Base-by-base conservation (phyloP, 2,888 invertebrate species). In the Serrognathus titanus region DNA sequence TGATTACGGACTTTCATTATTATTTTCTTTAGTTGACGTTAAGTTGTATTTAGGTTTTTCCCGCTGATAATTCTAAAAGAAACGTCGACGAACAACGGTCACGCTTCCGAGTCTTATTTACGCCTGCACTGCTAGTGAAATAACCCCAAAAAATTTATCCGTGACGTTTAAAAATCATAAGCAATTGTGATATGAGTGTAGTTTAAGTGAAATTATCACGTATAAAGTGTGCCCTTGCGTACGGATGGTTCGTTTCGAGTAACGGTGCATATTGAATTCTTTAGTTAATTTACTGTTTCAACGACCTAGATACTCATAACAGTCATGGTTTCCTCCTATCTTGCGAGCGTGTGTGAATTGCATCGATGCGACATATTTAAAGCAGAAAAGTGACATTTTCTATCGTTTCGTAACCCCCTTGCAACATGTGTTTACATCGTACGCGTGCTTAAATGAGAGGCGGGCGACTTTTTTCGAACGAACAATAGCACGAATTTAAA, bases 401-500 rank as follows among this genome's bases (percentile, higher is more conserved):
- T 3, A 13, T n/a, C 12, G 12, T 43, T 43, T 43, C 43, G 12
- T 16, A 43, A 40, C 12, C 12, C 12, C 11, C 40, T 9, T 31
- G 24, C 24, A 31, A 31, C 43, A 16, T 43, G 20, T 43, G 43
- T 43, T 43, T 43, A 43, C 43, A 13, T 43, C 20, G 13, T 16
- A 13, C 16, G 43, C 43, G 43, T 43, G 31, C 48, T 16, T 20
- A 48, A 46, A 31, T 48, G 48, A 48, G 16, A 40, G 13, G 24
- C 24, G 12, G 40, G 13, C 31, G 12, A 48, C 36, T 10, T 48
- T 48, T 48, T 35, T n/a, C 35, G 12, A 12, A 48, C 48, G 48
- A 36, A 9, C 20, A 35, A 31, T 48, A 36, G 38, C 20, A 49
- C 31, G 54, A 40, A 48, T 45, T 47, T 57, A 74, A 71, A 66